Evolutionary conservation across 2,113 vertebrate genomes (phyloP).

Genomic region (Phodopus roborovskii): DNA sequence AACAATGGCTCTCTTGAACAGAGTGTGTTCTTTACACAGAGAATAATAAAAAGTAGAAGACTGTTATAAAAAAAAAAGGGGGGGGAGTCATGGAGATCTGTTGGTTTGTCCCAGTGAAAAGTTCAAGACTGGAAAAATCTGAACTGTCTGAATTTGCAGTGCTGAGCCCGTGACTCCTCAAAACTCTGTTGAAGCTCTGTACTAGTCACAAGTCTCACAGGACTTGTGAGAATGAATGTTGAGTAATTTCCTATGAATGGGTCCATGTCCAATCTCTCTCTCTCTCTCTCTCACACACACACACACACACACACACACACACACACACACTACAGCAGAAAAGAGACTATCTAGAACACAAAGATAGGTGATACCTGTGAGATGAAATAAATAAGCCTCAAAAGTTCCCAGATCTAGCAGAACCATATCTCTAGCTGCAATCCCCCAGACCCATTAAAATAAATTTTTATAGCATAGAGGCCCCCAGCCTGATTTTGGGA

Average conservation of each 20-base stretch:
- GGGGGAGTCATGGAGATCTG: not conserved
- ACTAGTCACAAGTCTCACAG: fast-evolving
- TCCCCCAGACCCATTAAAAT: not conserved
- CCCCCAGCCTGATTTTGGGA: not conserved
- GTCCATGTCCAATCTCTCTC: no score
- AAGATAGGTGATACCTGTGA: not conserved
- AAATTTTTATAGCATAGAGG: not conserved
- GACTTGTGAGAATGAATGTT: not conserved
- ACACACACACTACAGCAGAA: no score
- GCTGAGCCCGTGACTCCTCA: not conserved
- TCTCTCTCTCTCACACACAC: no score
- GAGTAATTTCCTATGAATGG: not conserved
- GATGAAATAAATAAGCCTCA: not conserved
- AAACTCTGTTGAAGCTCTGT: not conserved
- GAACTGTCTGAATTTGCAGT: not conserved
- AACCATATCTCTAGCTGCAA: not conserved
- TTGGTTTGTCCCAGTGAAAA: not conserved
- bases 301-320: not conserved
- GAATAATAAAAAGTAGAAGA: not conserved
- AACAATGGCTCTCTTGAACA: not conserved
- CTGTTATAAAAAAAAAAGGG: not conserved
- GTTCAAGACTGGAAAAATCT: not conserved
- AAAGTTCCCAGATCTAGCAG: not conserved
- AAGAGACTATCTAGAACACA: not conserved
- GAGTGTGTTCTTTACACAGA: not conserved